Evolutionary conservation across 2,888 invertebrate species (phyloP), one percentile per base, ranked within the genome.

Genomic region (Aquatica leii): DNA sequence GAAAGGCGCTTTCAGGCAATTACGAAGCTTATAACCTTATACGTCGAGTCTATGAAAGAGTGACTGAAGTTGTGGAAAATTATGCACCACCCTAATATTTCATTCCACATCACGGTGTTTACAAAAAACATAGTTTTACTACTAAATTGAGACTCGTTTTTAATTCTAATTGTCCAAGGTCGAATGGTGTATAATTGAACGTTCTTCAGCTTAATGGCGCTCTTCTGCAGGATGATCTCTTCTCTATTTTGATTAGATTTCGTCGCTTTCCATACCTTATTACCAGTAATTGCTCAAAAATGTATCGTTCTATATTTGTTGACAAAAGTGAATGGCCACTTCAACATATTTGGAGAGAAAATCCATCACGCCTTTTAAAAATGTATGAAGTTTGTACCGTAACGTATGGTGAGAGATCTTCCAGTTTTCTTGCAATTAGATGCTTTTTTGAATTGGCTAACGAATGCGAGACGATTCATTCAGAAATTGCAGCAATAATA

Each of bases 261-360:
- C 53, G 78, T 1, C 63, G 62, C 5, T 67, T 77, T 55, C 64
- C 62, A 8, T 70, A 71, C 34, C 72, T 76, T 0, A 65, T 81
- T 5, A 73, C 73, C 6, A 76, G 76, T 0, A 79, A 81, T 54
- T 74, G 81, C 8, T 73, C 70, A 14, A 80, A 81, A 66, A 79
- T 80, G 76, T 80, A 76, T 55, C 68, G 77, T 0, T 76, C 77
- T 58, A 71, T 78, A 12, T 11, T 46, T 0, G 58, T 80, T 1
- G 57, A 70, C 11, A 49, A 59, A 0, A 61, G 66, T 1, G 73
- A 80, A 46, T 54, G 71, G 12, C 35, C 73, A n/a, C 69, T 73
- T 11, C 79, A 80, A 46, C 57, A 73, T n/a, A 78, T 82, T 2
- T 81, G 80, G 80, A 58, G 76, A 14, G 54, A 20, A 5, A 12